A percentile compares a stretch with the other conserved stretches of the same genome.
Evolutionary conservation across 1,140 invertebrate species (phyloP).

Genomic region (Drosophila subobscura): DNA sequence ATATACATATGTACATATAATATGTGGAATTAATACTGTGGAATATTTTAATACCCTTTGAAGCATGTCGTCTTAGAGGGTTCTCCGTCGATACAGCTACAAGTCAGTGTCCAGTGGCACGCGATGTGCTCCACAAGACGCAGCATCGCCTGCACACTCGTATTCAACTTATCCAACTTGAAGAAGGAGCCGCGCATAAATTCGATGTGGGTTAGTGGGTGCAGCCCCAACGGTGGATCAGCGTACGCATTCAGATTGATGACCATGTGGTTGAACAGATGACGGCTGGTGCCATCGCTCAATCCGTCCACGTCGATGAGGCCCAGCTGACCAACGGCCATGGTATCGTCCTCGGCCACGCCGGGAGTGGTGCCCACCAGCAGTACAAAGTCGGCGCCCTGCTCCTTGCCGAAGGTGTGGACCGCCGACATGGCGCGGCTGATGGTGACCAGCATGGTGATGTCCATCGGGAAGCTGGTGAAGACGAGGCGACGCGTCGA

Average conservation of each 20-base stretch:
- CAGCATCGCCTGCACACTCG: constrained; percentile 27
- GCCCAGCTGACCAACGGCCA: constrained; percentile 34
- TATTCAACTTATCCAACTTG: constrained; percentile 21
- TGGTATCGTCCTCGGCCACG: constrained; percentile 38
- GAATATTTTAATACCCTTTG: too few species aligned
- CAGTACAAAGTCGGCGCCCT: constrained; percentile 81
- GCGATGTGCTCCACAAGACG: constrained; percentile 32
- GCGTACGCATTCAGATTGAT: constrained; percentile 40
- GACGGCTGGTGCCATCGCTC: constrained; percentile 80
- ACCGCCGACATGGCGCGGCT: constrained; percentile 81
- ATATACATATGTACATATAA: too few species aligned
- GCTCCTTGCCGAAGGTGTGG: constrained; percentile 83
- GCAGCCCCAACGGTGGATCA: constrained; percentile 30
- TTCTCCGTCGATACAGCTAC: not conserved
- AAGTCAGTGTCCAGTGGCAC: constrained; percentile 26
- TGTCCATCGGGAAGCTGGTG: constrained; percentile 85
- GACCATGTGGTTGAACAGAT: constrained; percentile 48
- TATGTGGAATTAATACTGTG: too few species aligned
- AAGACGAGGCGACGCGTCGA: constrained; percentile 85
- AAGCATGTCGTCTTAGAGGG: too few species aligned
- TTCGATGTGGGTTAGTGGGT: constrained; percentile 46
- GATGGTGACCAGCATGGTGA: constrained; percentile 84
- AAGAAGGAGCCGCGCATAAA: constrained; percentile 82
- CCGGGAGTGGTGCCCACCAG: constrained; percentile 83
- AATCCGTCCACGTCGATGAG: constrained; percentile 42